Evolutionary conservation across 2,888 invertebrate genomes (phyloP).

Genomic region (Coelinius sp.): DNA sequence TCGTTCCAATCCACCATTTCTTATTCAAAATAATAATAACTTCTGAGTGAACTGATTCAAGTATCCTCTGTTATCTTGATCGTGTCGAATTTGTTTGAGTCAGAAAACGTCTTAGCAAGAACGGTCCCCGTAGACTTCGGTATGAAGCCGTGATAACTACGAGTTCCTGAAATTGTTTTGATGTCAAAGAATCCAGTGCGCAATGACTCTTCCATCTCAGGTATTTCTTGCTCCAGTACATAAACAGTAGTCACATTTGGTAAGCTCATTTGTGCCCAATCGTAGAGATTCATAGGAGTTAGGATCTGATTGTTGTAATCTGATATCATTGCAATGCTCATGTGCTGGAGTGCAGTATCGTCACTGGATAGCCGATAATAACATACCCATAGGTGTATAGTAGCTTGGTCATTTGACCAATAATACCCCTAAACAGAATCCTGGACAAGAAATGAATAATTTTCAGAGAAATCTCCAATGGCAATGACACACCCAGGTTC

Average conservation of each 20-base stretch:
- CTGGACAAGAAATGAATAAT: constrained; percentile 40
- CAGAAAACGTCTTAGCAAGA: not conserved
- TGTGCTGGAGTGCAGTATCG: constrained; percentile 26
- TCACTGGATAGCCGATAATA: constrained; percentile 37
- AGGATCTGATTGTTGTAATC: constrained; percentile 3
- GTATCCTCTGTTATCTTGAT: not conserved
- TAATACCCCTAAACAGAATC: not conserved
- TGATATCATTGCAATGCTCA: not conserved
- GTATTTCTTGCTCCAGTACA: not conserved
- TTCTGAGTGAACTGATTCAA: not conserved
- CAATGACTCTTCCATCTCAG: not conserved
- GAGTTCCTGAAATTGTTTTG: not conserved
- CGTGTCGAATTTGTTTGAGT: not conserved
- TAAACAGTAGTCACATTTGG: not conserved
- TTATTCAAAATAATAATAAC: not conserved
- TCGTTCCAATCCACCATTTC: not conserved
- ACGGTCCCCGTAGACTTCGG: not conserved
- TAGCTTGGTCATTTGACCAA: not conserved
- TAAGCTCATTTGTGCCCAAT: not conserved
- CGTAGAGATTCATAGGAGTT: not conserved
- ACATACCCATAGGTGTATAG: not conserved
- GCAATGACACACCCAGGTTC: constrained; percentile 29
- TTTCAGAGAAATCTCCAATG: constrained; percentile 47
- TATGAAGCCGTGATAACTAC: not conserved
- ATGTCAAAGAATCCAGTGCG: not conserved